Evolutionary conservation across 2,888 invertebrate genomes (phyloP).

Genomic region (Tetrapedia diversipes): DNA sequence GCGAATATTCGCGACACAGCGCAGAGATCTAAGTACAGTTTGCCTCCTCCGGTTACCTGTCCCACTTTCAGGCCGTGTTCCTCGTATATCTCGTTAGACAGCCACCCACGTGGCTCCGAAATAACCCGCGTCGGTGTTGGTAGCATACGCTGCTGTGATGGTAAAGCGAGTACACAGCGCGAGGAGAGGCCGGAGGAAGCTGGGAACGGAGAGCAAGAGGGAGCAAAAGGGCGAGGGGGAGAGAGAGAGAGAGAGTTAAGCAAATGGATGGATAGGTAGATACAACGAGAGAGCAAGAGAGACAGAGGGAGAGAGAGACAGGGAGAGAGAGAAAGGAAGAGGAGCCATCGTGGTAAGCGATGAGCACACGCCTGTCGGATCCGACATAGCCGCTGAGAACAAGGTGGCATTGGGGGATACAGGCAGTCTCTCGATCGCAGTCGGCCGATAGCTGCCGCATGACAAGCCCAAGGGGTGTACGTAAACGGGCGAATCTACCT

Average conservation of each 20-base stretch:
- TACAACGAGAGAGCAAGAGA: neutral
- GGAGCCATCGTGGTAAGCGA: conserved; percentile 65
- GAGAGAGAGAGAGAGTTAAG: neutral
- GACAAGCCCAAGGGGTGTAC: conserved; percentile 75
- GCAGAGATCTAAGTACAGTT: conserved; percentile 42
- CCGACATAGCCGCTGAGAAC: conserved; percentile 70
- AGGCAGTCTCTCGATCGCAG: conserved; percentile 72
- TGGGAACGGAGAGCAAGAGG: too few relatives aligned
- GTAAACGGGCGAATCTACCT: conserved; percentile 73
- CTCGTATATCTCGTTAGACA: conserved; percentile 68
- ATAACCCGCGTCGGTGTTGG: conserved; percentile 56
- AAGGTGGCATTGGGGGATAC: conserved; percentile 73
- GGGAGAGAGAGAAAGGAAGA: conserved; percentile 43
- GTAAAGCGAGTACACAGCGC: conserved; percentile 33
- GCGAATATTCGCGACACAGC: conserved; percentile 49
- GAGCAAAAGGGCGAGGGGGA: too few relatives aligned
- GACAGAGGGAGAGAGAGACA: conserved; percentile 11
- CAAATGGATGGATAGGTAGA: conserved; percentile 48
- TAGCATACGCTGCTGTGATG: conserved; percentile 29
- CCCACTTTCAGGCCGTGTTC: conserved; percentile 66
- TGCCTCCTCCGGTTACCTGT: conserved; percentile 56
- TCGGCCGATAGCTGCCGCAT: conserved; percentile 71
- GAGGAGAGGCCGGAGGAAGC: conserved; percentile 9
- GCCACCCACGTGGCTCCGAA: conserved; percentile 69
- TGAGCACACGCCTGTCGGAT: conserved; percentile 68